Evolutionary conservation across 2,888 invertebrate species (phyloP).

Genomic region (Dynastes maya): DNA sequence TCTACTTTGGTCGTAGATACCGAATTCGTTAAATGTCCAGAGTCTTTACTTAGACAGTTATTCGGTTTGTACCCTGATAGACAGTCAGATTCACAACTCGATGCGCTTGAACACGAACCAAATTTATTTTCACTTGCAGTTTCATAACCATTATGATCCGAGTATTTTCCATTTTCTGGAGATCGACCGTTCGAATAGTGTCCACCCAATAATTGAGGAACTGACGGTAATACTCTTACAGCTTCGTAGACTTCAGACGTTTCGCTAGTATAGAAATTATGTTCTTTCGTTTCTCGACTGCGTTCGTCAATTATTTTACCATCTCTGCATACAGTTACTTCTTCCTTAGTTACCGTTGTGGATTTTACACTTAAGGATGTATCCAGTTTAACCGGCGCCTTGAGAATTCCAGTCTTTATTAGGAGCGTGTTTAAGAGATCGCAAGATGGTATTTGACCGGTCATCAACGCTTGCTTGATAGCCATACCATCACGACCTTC

Average conservation of each 20-base stretch:
- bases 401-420: constrained; percentile 77
- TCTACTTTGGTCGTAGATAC: constrained; percentile 66
- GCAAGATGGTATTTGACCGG: constrained; percentile 81
- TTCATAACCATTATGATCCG: constrained; percentile 67
- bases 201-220: constrained; percentile 63
- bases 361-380: constrained; percentile 82
- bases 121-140: constrained; percentile 67
- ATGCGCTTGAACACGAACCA: constrained; percentile 68
- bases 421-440: constrained; percentile 81
- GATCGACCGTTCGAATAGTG: constrained; percentile 59
- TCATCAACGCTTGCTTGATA: constrained; percentile 79
- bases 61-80: constrained; percentile 44
- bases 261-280: constrained; percentile 79
- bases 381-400: constrained; percentile 80
- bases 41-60: constrained; percentile 66
- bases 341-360: constrained; percentile 80
- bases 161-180: constrained; percentile 60
- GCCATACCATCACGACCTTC: constrained; percentile 80
- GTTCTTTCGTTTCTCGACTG: constrained; percentile 80
- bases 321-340: constrained; percentile 79
- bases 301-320: constrained; percentile 81
- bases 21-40: constrained; percentile 68
- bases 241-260: constrained; percentile 81
- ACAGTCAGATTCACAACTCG: constrained; percentile 68
- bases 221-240: constrained; percentile 67